Conservation (phyloP, 1,140 invertebrate genomes). For the Camponotus floridanus region DNA sequence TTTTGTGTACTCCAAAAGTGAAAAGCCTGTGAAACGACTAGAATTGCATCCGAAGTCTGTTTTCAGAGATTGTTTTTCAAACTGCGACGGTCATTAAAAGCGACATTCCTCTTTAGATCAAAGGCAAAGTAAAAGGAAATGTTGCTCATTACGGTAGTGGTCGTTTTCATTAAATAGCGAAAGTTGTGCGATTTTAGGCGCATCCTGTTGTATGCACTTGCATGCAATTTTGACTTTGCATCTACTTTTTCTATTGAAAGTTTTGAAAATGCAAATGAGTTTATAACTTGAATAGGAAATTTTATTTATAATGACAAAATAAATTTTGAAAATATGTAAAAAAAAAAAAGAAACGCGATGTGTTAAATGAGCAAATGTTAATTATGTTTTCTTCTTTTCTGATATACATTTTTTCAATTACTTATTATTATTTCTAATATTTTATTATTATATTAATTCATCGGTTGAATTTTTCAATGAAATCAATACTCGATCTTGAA, state of each 20-base stretch:
- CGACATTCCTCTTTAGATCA: background rate
- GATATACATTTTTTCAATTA: no score
- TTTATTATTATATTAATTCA: no score
- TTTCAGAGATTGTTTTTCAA: slow-evolving; percentile 12
- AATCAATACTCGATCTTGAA: background rate
- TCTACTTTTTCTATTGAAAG: background rate
- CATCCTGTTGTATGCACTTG: background rate
- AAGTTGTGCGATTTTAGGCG: background rate
- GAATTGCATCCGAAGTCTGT: slow-evolving; percentile 32
- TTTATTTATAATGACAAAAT: background rate
- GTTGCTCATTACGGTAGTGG: background rate
- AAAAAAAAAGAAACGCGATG: background rate
- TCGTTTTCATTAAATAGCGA: slow-evolving; percentile 18
- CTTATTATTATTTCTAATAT: no score
- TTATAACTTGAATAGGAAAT: background rate
- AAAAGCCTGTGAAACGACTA: background rate
- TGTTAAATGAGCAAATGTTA: no score
- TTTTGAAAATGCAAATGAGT: background rate
- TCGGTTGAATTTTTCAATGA: background rate
- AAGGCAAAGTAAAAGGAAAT: slow-evolving; percentile 4
- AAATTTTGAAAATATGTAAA: background rate
- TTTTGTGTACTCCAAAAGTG: slow-evolving; percentile 13
- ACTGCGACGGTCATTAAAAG: slow-evolving; percentile 21
- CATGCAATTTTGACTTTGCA: background rate
- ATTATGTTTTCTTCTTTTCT: background rate